A percentile compares a stretch with the other conserved stretches of the same genome.
These are phyloP conservation scores for Melinopterus prodromus DNA, from an alignment of 2,888 invertebrate species.

Conservation along the genomic window DNA sequence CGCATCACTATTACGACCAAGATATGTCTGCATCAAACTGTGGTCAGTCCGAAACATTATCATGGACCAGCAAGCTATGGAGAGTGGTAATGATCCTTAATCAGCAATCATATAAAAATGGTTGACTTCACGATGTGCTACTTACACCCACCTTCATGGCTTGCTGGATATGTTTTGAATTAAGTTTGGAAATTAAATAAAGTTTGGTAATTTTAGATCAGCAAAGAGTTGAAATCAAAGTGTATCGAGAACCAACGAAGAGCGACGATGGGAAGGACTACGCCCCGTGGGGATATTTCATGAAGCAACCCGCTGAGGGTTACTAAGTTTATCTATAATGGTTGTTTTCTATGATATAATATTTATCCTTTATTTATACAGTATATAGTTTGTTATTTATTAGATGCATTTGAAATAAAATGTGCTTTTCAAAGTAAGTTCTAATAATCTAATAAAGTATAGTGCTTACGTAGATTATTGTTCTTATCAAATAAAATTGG, in stretches of 20 bases:
- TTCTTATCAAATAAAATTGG: too few relatives aligned
- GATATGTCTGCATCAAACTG: constrained; percentile 9
- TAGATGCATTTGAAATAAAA: neutral
- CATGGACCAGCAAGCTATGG: too few relatives aligned
- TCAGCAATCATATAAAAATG: too few relatives aligned
- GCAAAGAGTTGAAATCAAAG: constrained; percentile 73
- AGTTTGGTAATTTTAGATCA: constrained; percentile 30
- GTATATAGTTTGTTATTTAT: constrained; percentile 7
- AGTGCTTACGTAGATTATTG: too few relatives aligned
- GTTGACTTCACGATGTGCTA: too few relatives aligned
- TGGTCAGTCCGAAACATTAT: constrained; percentile 7
- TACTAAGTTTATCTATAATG: constrained; percentile 49
- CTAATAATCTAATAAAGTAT: too few relatives aligned
- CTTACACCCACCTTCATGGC: too few relatives aligned
- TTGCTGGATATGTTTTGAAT: neutral
- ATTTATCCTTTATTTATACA: constrained; percentile 18
- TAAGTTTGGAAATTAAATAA: constrained; percentile 8
- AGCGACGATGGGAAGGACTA: constrained; percentile 65
- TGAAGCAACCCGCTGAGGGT: constrained; percentile 74
- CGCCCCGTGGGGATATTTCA: constrained; percentile 79
- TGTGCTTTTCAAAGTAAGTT: too few relatives aligned
- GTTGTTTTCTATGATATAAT: constrained; percentile 43
- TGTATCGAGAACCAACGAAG: constrained; percentile 75
- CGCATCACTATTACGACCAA: constrained; percentile 14
- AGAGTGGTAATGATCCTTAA: too few relatives aligned